Conservation (phyloP, 1,140 invertebrate species). For the Teleogryllus occipitalis region DNA sequence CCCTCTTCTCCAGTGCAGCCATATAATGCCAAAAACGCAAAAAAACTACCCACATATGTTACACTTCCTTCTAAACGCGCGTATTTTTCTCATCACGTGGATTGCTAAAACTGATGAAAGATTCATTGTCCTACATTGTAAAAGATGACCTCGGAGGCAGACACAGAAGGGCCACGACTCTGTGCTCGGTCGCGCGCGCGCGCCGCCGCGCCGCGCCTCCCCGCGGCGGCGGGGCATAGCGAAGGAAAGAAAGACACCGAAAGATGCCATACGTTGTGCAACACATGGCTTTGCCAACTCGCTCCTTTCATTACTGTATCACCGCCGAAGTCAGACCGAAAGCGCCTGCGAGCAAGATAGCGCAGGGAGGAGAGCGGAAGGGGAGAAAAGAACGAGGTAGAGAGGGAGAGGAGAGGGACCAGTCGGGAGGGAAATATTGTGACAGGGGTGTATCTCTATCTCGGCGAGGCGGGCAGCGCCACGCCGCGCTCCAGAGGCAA, state of each 20-base stretch:
- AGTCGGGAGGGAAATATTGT: not conserved
- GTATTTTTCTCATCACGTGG: too few relatives aligned
- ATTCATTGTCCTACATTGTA: not conserved
- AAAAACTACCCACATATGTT: too few relatives aligned
- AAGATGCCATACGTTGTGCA: not conserved
- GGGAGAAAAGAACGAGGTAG: not conserved
- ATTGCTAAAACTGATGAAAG: not conserved
- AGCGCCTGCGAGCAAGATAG: not conserved
- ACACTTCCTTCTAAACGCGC: too few relatives aligned
- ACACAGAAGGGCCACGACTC: not conserved
- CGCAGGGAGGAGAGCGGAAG: not conserved
- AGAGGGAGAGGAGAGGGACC: not conserved
- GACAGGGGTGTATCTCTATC: not conserved
- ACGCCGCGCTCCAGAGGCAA: not conserved
- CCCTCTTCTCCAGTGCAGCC: too few relatives aligned
- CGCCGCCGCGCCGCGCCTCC: too few relatives aligned
- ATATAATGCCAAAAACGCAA: too few relatives aligned
- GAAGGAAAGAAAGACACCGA: not conserved
- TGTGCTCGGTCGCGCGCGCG: too few relatives aligned
- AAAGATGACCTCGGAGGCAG: not conserved
- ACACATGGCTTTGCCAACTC: constrained; percentile 3
- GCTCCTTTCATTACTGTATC: not conserved
- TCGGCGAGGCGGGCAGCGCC: too few relatives aligned
- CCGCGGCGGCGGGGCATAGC: not conserved
- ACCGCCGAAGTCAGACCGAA: not conserved